A percentile compares a stretch with the other conserved stretches of the same genome.
phyloP scores from a whole-genome alignment of 2,113 vertebrate genomes.

The Passer domesticus region DNA sequence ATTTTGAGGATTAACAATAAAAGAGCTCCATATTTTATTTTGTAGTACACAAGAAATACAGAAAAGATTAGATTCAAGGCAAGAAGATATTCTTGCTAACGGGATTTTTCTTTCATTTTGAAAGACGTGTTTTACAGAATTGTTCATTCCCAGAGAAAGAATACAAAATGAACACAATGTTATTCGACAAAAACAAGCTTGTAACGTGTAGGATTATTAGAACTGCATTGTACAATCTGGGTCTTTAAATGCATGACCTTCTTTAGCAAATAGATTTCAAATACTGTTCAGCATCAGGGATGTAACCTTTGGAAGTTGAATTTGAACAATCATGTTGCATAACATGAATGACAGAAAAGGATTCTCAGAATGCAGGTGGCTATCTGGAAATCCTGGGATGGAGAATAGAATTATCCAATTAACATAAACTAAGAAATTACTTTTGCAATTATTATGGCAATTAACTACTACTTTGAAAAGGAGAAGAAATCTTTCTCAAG shows the following conservation, averaged over 20 bases:
- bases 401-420: neutral
- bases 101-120: slow-evolving; percentile 53
- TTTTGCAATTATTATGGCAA: neutral
- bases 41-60: slow-evolving; percentile 61
- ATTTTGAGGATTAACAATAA: slow-evolving; percentile 53
- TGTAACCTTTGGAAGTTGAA: slow-evolving; percentile 32
- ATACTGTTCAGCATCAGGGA: neutral
- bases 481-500: neutral
- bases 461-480: neutral
- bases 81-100: slow-evolving; percentile 47
- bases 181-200: slow-evolving; percentile 59
- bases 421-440: neutral
- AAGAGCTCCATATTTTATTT: slow-evolving; percentile 59
- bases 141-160: slow-evolving; percentile 70
- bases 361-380: neutral
- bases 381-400: neutral
- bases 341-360: neutral
- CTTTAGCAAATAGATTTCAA: slow-evolving; percentile 47
- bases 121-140: slow-evolving; percentile 62
- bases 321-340: slow-evolving; percentile 7
- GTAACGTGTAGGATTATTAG: slow-evolving; percentile 73
- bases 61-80: slow-evolving; percentile 73
- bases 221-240: slow-evolving; percentile 41
- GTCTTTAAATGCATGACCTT: slow-evolving; percentile 60
- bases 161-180: slow-evolving; percentile 78